Evolutionary conservation across 1,140 invertebrate species (phyloP).

Genomic region (Helicoverpa armigera): DNA sequence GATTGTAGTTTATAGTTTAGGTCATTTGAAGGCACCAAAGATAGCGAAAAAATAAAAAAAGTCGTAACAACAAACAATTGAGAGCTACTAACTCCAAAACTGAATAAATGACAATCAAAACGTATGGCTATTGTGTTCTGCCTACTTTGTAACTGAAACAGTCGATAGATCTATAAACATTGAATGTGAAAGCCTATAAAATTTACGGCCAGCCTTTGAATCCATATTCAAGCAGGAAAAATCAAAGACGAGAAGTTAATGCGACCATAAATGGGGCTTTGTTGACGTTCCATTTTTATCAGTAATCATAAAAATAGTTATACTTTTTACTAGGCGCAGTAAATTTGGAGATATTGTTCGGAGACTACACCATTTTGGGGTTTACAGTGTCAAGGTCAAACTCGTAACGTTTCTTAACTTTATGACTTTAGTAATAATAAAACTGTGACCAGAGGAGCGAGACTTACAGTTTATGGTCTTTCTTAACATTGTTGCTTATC

Average conservation of each 20-base stretch:
- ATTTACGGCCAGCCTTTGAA: constrained; percentile 2
- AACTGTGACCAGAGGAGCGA: constrained; percentile 46
- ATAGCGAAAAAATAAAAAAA: too few relatives aligned
- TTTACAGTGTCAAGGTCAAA: constrained; percentile 33
- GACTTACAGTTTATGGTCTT: constrained; percentile 42
- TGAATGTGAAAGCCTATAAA: constrained; percentile 21
- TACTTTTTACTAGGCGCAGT: constrained; percentile 45
- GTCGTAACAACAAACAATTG: too few relatives aligned
- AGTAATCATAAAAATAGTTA: constrained; percentile 50
- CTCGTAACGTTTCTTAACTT: constrained; percentile 51
- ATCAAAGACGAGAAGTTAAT: constrained; percentile 39
- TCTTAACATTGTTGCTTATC: constrained; percentile 45
- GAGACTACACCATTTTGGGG: constrained; percentile 4
- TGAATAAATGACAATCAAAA: background rate
- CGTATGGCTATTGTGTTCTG: background rate
- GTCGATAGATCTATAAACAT: background rate
- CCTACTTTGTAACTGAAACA: background rate
- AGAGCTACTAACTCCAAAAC: too few relatives aligned
- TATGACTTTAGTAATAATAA: constrained; percentile 50
- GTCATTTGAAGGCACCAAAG: background rate
- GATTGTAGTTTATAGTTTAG: background rate
- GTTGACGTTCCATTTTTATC: constrained; percentile 43
- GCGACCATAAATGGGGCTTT: constrained; percentile 38
- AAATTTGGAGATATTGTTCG: constrained; percentile 44
- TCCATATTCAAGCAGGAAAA: constrained; percentile 18